These are phyloP conservation scores for Amphimallon solstitiale DNA, from an alignment of 2,888 invertebrate genomes.

Conservation along the genomic window DNA sequence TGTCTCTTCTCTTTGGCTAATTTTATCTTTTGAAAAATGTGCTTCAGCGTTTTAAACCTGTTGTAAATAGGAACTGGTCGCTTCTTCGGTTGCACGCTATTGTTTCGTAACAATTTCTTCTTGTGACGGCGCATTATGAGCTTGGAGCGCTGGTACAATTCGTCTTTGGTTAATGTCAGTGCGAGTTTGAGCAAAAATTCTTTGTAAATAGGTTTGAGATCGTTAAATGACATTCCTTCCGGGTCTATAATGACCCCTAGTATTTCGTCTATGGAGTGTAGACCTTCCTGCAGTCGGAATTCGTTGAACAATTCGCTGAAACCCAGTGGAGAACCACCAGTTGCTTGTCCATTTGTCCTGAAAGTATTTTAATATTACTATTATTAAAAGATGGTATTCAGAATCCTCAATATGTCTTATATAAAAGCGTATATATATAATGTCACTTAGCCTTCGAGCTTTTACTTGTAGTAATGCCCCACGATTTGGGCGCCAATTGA, in stretches of 20 bases:
- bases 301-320: slow-evolving; percentile 89
- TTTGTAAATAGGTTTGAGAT: slow-evolving; percentile 90
- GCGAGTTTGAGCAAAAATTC: slow-evolving; percentile 89
- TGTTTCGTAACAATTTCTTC: slow-evolving; percentile 73
- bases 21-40: slow-evolving; percentile 67
- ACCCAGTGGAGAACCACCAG: slow-evolving; percentile 83
- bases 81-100: slow-evolving; percentile 57
- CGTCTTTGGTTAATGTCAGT: slow-evolving; percentile 90
- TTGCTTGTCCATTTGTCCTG: slow-evolving; percentile 72
- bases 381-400: no score
- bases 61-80: slow-evolving; percentile 53
- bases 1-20: slow-evolving; percentile 44
- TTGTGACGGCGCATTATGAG: slow-evolving; percentile 88
- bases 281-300: slow-evolving; percentile 86
- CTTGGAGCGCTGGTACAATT: slow-evolving; percentile 89
- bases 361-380: no score
- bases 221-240: slow-evolving; percentile 93
- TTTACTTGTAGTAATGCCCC: no score
- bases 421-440: no score
- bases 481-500: no score
- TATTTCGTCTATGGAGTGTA: slow-evolving; percentile 88
- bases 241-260: slow-evolving; percentile 89
- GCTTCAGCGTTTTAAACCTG: slow-evolving; percentile 58
- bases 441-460: no score
- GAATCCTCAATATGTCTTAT: no score